These are phyloP conservation scores for Entomobrya proxima DNA, from an alignment of 2,888 invertebrate genomes.

Conservation along the genomic window DNA sequence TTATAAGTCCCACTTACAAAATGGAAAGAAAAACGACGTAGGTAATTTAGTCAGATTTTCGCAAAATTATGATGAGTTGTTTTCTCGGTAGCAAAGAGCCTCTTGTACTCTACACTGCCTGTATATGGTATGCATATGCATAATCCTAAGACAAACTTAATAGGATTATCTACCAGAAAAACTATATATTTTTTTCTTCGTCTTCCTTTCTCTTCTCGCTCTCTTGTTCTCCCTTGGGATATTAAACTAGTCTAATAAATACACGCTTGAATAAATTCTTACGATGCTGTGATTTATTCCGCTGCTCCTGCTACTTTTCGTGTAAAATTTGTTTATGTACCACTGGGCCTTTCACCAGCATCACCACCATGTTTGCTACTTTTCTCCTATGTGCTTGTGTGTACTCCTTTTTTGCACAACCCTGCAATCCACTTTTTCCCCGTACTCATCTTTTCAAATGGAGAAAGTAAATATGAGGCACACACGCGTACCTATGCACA, in stretches of 20 bases:
- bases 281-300: constrained; percentile 63
- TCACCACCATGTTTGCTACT: not conserved
- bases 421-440: not conserved
- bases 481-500: not conserved
- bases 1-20: not conserved
- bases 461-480: not conserved
- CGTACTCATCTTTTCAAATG: not conserved
- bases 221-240: constrained; percentile 62
- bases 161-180: constrained; percentile 65
- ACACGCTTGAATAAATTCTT: constrained; percentile 64
- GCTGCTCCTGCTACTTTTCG: constrained; percentile 40
- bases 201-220: no score
- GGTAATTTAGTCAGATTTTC: not conserved
- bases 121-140: no score
- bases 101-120: no score
- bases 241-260: constrained; percentile 67
- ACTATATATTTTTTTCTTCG: no score
- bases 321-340: constrained; percentile 57
- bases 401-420: not conserved
- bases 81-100: no score
- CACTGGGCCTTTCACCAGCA: constrained; percentile 36
- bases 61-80: constrained; percentile 42
- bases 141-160: constrained; percentile 51
- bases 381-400: not conserved
- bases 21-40: not conserved